Evolutionary conservation across 2,888 invertebrate species (phyloP).

Genomic region (Cartodere bifasciata): DNA sequence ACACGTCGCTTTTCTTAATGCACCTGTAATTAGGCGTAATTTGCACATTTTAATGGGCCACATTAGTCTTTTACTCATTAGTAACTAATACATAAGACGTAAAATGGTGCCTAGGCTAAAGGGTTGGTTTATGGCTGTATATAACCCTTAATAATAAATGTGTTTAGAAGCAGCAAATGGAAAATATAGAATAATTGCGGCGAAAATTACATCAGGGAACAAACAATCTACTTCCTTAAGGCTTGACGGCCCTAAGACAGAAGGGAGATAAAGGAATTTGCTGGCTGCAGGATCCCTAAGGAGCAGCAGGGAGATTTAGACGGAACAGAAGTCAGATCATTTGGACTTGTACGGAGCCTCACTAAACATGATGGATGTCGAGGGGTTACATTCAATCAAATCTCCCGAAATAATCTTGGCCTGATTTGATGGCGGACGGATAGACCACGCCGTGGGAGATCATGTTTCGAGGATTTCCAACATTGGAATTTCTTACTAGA

Average conservation of each 20-base stretch:
- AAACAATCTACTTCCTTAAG: constrained; percentile 3
- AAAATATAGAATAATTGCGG: constrained; percentile 3
- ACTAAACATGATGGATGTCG: constrained; percentile 28
- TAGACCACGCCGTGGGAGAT: too few relatives aligned
- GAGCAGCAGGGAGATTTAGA: constrained; percentile 23
- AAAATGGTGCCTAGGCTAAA: too few relatives aligned
- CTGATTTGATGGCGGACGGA: constrained; percentile 24
- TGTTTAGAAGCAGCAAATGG: too few relatives aligned
- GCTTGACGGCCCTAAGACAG: not conserved
- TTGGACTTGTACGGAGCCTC: constrained; percentile 25
- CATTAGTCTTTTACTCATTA: too few relatives aligned
- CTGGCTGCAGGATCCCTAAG: constrained; percentile 17
- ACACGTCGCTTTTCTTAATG: too few relatives aligned
- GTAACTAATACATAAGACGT: too few relatives aligned
- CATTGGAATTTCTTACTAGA: too few relatives aligned
- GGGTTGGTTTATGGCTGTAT: too few relatives aligned
- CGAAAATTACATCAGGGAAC: constrained; percentile 3
- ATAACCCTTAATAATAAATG: too few relatives aligned
- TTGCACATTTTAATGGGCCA: too few relatives aligned
- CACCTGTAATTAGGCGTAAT: too few relatives aligned
- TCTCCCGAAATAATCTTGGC: constrained; percentile 25
- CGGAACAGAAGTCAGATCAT: constrained; percentile 28
- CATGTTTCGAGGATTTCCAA: too few relatives aligned
- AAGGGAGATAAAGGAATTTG: constrained; percentile 22
- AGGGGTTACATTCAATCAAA: constrained; percentile 28